These are phyloP conservation scores for Genyomyrus donnyi DNA, from an alignment of 2,113 vertebrate genomes.

Conservation along the genomic window DNA sequence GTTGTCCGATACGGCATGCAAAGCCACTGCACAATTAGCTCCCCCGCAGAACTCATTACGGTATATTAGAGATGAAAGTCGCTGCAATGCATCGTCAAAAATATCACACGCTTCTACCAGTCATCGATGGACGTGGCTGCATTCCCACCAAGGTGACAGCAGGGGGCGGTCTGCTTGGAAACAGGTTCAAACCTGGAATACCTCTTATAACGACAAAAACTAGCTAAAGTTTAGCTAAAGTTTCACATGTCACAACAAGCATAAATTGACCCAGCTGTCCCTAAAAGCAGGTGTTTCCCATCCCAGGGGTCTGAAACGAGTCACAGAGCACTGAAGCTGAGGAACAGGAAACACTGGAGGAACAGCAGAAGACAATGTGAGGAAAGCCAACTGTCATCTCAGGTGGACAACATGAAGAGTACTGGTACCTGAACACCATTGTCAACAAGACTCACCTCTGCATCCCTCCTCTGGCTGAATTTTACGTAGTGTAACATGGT, in stretches of 20 bases:
- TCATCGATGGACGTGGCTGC: background rate
- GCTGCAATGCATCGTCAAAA: background rate
- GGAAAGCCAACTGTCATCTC: background rate
- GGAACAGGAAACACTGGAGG: background rate
- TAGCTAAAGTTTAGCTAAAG: background rate
- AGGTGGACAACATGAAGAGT: background rate
- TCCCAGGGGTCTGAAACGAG: background rate
- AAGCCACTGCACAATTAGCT: background rate
- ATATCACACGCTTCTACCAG: background rate
- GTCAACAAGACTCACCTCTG: background rate
- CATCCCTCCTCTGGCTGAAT: background rate
- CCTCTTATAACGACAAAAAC: background rate
- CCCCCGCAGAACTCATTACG: conserved; percentile 6
- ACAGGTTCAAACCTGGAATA: background rate
- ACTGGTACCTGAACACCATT: background rate
- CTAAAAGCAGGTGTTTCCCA: background rate
- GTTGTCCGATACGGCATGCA: background rate
- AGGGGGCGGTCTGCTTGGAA: background rate
- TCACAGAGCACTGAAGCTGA: background rate
- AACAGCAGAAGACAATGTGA: background rate
- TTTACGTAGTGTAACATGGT: conserved; percentile 16
- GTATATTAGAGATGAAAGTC: background rate
- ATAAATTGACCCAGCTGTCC: background rate
- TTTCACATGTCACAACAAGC: background rate
- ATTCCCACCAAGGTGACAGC: background rate